Base-by-base conservation (phyloP, 2,888 invertebrate species). In the Cephus nigrinus region DNA sequence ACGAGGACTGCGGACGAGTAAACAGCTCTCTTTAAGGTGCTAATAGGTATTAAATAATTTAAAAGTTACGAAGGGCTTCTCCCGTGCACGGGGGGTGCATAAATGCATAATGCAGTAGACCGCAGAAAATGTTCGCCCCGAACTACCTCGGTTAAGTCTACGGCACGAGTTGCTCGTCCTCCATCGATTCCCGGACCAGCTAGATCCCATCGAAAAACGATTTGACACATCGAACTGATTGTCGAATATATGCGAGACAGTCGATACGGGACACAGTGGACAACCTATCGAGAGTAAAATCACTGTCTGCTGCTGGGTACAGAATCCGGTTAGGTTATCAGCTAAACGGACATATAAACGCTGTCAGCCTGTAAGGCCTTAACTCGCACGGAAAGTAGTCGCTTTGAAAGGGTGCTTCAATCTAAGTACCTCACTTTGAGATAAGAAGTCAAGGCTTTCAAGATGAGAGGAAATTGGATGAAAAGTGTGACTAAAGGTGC, bases 381-480 rank as follows among this genome's bases (percentile, higher is more conserved):
- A 23, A 1, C 23, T 55, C 2, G 23, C 9, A 23, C 55, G 23
- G 9, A 2, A 55, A 23, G 55, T 55, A 23, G 55, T 55, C 77
- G 76, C 34, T 36, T 69, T 76, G 23, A 79, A 78, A 81, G 78
- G 80, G 79, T 80, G 80, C 81, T 85, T 80, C 76, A 80, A 82
- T 81, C 80, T 81, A 79, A 84, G 82, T 80, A 77, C 76, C 72
- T 74, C 73, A 69, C 79, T 71, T 71, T 75, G 74, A 72, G 76
- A 79, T 78, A 76, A 71, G 74, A 73, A 33, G 69, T 73, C 55
- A 33, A 68, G 55, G 78, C 78, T 79, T 76, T 80, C 73, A 76
- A 79, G 82, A 80, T 79, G 80, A 79, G 77, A 71, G 80, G 74
- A 85, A 84, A 84, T 84, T 82, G 85, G 82, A 85, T 85, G 80